Evolutionary conservation across 2,888 invertebrate species (phyloP).

Genomic region (Lymantria dispar): DNA sequence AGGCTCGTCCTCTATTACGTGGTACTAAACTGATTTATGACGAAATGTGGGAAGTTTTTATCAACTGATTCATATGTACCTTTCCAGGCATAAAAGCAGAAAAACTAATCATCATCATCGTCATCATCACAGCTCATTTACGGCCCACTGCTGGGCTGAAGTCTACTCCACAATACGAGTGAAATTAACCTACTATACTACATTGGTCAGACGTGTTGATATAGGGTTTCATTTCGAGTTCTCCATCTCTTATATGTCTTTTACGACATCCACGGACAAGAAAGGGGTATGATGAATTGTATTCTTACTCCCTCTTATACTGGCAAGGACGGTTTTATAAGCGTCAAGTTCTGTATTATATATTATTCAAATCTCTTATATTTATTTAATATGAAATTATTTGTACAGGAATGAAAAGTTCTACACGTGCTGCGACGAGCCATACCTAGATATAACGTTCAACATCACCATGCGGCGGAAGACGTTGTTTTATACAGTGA

Average conservation of each 20-base stretch:
- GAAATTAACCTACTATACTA: background rate
- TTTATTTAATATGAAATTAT: background rate
- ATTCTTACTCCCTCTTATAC: background rate
- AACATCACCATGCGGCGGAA: conserved; percentile 98
- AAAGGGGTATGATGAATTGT: background rate
- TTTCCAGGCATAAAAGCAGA: background rate
- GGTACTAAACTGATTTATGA: too few relatives aligned
- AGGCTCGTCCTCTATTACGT: too few relatives aligned
- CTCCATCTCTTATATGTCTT: background rate
- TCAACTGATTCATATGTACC: too few relatives aligned
- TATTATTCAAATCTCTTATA: background rate
- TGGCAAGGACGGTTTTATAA: too few relatives aligned
- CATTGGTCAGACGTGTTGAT: too few relatives aligned
- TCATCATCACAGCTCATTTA: too few relatives aligned
- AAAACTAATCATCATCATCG: background rate
- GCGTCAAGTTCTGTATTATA: too few relatives aligned
- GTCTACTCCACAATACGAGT: background rate
- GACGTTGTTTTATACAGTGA: conserved; percentile 98
- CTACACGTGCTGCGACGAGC: conserved; percentile 98
- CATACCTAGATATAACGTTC: conserved; percentile 97
- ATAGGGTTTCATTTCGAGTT: too few relatives aligned
- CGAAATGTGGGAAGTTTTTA: too few relatives aligned
- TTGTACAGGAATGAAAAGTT: conserved; percentile 91
- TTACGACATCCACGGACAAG: too few relatives aligned
- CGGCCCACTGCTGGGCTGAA: too few relatives aligned